Evolutionary conservation across 1,140 invertebrate genomes (phyloP), one percentile per base, ranked within the genome.

Genomic region (Bombus pyrosoma): DNA sequence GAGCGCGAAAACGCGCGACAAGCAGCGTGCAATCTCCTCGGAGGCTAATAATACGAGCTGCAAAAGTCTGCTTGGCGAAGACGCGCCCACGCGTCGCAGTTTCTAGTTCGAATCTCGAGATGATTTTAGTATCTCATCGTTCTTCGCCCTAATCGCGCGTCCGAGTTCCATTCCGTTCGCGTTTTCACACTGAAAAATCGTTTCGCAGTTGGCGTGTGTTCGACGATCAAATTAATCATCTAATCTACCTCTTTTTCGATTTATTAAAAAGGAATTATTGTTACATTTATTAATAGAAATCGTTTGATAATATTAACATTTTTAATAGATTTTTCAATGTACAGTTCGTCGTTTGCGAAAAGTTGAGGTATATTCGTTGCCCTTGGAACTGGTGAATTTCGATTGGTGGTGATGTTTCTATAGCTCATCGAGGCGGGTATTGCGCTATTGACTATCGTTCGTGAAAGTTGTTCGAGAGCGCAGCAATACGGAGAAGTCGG

Each of bases 1-100:
- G 62, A 71, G 79, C 74, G 84, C 84, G 83, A 83, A 78, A 87
- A 83, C 79, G 66, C 53, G 53, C 68, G 87, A 89, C 84, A 83
- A 64, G 72, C 47, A 76, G 39, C 64, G 76, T 75, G 81, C 83
- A 79, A 77, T 86, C 90, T 88, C 68, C 85, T 71, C 85, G 81
- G 15, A 73, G 75, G 84, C 91, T 93, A 93, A 93, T 93, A 93
- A 93, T 93, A 93, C 91, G 69, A 81, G 76, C 71, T 82, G 87
- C 83, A 78, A 87, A 90, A 86, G 89, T 86, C 69, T 37, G 76
- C 28, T 83, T 72, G 83, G 79, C 88, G 41, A 75, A 90, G 15
- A 68, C 86, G 89, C 91, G 91, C 92, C 91, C 87, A 93, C 93
- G 87, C 90, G 68, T 74, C 85, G 86, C 82, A 43, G 53, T 83